phyloP scores from a whole-genome alignment of 2,888 invertebrate species.

The Pollenia angustigena region DNA sequence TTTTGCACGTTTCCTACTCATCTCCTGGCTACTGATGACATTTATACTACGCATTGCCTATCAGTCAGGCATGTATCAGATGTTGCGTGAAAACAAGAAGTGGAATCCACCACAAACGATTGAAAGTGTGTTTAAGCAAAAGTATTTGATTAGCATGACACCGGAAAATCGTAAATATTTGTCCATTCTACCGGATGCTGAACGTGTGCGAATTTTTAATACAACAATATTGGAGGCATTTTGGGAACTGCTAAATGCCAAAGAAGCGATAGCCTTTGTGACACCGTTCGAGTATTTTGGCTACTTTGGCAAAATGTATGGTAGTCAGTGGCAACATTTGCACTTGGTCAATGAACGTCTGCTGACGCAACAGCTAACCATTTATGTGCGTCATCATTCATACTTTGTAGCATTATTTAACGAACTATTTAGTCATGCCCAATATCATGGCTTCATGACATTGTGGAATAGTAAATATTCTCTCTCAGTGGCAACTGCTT shows the following conservation, averaged over 20 bases:
- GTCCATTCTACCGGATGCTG: constrained; percentile 75
- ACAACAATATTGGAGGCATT: constrained; percentile 77
- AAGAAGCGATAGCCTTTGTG: constrained; percentile 76
- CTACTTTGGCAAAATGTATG: constrained; percentile 76
- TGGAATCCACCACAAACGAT: constrained; percentile 79
- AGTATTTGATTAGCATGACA: constrained; percentile 76
- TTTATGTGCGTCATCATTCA: constrained; percentile 78
- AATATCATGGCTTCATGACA: constrained; percentile 76
- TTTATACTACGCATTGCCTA: constrained; percentile 79
- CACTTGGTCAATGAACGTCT: constrained; percentile 78
- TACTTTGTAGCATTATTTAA: constrained; percentile 77
- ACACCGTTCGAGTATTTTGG: constrained; percentile 80
- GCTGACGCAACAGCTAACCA: constrained; percentile 78
- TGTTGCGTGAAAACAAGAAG: constrained; percentile 77
- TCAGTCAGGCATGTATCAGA: constrained; percentile 80
- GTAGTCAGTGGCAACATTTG: constrained; percentile 74
- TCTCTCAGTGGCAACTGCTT: neutral
- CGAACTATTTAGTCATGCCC: constrained; percentile 75
- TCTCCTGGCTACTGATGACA: constrained; percentile 78
- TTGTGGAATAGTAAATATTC: constrained; percentile 37
- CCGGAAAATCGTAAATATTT: constrained; percentile 75
- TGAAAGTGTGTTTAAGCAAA: constrained; percentile 75
- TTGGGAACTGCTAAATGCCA: constrained; percentile 67
- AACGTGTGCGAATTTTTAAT: constrained; percentile 71
- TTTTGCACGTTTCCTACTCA: constrained; percentile 77